Percentiles rank a stretch among this genome's conserved stretches.
These are phyloP conservation scores for Palythoa grandis DNA, from an alignment of 92 coral and sea anemone genomes.

Conservation along the genomic window DNA sequence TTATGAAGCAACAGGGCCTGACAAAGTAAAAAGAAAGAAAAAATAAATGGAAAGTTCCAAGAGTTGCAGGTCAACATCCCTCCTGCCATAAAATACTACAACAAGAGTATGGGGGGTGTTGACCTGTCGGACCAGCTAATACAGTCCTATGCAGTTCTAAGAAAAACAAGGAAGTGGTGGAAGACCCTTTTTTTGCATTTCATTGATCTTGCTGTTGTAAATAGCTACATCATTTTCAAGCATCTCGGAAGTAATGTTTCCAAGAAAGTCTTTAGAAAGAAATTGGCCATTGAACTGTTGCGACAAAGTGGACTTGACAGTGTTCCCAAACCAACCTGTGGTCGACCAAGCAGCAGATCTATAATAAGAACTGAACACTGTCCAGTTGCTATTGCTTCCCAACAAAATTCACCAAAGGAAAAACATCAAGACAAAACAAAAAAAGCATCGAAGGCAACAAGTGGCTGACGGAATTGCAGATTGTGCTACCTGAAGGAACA, in stretches of 20 bases:
- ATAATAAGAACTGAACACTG: constrained; percentile 3
- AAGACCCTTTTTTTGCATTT: constrained; percentile 41
- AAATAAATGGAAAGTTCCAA: not conserved
- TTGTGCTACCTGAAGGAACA: constrained; percentile 20
- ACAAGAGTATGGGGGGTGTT: constrained; percentile 44
- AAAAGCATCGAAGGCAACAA: constrained; percentile 12
- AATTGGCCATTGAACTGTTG: not conserved
- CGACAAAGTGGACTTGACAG: not conserved
- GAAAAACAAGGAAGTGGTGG: constrained; percentile 51
- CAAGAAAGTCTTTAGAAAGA: constrained; percentile 5
- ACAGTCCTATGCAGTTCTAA: constrained; percentile 13
- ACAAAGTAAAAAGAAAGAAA: not conserved
- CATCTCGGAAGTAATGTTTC: constrained; percentile 13
- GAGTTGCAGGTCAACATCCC: not conserved
- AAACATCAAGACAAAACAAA: constrained; percentile 23
- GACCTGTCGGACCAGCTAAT: constrained; percentile 51
- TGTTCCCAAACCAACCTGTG: constrained; percentile 6
- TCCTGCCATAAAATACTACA: constrained; percentile 22
- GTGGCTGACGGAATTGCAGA: constrained; percentile 15
- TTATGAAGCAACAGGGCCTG: not conserved
- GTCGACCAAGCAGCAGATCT: constrained; percentile 23
- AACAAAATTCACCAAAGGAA: constrained; percentile 17
- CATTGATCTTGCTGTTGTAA: constrained; percentile 51
- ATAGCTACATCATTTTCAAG: constrained; percentile 24
- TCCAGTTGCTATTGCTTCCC: constrained; percentile 4